Evolutionary conservation across 2,888 invertebrate genomes (phyloP), one percentile per base, ranked within the genome.

Genomic region (Plemyria rubiginata): DNA sequence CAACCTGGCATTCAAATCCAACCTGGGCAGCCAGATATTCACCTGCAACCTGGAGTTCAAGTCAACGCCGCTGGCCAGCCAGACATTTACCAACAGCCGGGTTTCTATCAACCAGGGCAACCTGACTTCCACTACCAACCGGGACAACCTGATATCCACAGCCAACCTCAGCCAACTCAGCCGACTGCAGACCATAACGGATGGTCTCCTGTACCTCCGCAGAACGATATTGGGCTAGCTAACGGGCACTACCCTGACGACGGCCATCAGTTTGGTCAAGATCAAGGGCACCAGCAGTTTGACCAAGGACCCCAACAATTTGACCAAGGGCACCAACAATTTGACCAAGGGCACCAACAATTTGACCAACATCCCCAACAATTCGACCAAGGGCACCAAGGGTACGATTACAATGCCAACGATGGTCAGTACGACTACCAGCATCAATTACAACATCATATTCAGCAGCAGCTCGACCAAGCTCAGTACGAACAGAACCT

Each of bases 391-490:
- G 89, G 83, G 0, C 84, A 81, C n/a, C 91, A 90, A 67, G 85
- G 86, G 1, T 90, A 78, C 68, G 91, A 91, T 66, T 88, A 91
- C 2, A 88, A 89, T 62, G 80, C 80, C 0, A 85, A 81, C 0
- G 80, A 84, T 12, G 84, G 84, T 4, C 84, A 88, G 63, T 86
- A 82, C 56, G 85, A 90, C 57, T 84, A 83, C 59, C 87, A 90
- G 49, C 80, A 87, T 43, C 88, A 91, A 57, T 67, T 89, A 52
- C 88, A 90, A 59, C 86, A 89, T 46, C 88, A 90, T 60, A 84
- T 88, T 8, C 90, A 91, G 54, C 90, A 90, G 46, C 90, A 92
- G 63, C 73, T 90, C 8, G 89, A 90, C 8, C 90, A 90, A 60
- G 84, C 85, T 15, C 85, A 84, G 57, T 80, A 79, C 64, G 80